A percentile compares a stretch with the other conserved stretches of the same genome.
Evolutionary conservation across 2,797 vertebrate genomes (phyloP).

Genomic region (Rhyacichthys aspro): DNA sequence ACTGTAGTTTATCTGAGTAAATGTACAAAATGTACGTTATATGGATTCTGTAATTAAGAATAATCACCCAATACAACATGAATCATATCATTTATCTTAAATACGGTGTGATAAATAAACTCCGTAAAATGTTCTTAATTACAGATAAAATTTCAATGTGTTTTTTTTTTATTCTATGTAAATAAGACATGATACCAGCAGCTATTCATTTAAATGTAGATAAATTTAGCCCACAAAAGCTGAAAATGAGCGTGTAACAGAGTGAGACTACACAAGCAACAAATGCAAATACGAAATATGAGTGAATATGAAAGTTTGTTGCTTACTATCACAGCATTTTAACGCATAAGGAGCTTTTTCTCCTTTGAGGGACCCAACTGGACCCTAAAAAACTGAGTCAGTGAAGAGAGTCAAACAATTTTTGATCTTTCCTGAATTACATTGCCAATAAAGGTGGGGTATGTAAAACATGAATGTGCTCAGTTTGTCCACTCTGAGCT

Average conservation of each 20-base stretch:
- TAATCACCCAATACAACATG: not conserved
- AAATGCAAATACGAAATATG: too few relatives aligned
- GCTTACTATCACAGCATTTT: too few relatives aligned
- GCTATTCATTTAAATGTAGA: constrained; percentile 22
- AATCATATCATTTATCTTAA: not conserved
- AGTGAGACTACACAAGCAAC: constrained; percentile 22
- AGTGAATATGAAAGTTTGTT: too few relatives aligned
- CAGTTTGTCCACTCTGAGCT: too few relatives aligned
- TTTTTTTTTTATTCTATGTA: not conserved
- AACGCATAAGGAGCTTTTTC: too few relatives aligned
- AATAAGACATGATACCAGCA: constrained; percentile 9
- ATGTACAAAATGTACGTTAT: not conserved
- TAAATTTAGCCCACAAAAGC: constrained; percentile 12
- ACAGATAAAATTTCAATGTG: not conserved
- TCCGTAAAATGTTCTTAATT: constrained; percentile 7
- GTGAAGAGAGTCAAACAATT: too few relatives aligned
- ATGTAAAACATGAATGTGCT: too few relatives aligned
- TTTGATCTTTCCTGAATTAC: too few relatives aligned
- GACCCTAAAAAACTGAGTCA: too few relatives aligned
- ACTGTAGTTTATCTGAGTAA: constrained; percentile 4
- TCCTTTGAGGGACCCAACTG: too few relatives aligned
- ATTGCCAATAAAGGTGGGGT: too few relatives aligned
- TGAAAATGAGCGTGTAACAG: constrained; percentile 30
- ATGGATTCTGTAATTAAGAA: not conserved
- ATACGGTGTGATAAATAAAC: not conserved